Conservation (phyloP, 2,797 vertebrate species). For the Lagothrix lagotricha region DNA sequence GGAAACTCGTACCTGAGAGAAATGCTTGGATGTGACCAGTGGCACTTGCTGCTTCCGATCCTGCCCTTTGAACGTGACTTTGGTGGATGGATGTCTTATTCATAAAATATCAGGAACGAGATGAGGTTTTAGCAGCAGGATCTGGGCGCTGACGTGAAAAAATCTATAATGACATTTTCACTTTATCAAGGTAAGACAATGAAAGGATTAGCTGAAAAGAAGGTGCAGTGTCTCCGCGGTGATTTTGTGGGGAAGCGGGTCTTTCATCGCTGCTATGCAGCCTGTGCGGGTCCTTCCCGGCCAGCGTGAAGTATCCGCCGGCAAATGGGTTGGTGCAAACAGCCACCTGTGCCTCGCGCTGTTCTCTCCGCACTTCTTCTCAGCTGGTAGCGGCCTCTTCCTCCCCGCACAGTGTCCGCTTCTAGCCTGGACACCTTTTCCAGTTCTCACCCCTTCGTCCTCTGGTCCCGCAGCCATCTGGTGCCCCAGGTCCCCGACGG, state of each 20-base stretch:
- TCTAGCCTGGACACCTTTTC: neutral
- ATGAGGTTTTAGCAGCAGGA: neutral
- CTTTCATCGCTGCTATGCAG: neutral
- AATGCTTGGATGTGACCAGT: neutral
- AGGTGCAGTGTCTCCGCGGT: fast-evolving
- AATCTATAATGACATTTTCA: neutral
- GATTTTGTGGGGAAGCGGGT: neutral
- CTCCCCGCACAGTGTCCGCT: too few species aligned
- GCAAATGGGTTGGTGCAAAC: fast-evolving
- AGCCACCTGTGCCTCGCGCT: fast-evolving
- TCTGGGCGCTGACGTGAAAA: neutral
- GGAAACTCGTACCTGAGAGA: neutral
- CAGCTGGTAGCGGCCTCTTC: neutral
- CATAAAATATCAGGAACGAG: neutral
- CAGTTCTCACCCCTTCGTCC: neutral
- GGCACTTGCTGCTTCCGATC: neutral
- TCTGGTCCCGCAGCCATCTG: neutral
- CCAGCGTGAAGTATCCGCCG: fast-evolving
- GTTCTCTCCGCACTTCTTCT: too few species aligned
- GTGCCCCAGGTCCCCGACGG: neutral
- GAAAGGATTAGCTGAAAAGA: neutral
- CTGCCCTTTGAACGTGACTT: neutral
- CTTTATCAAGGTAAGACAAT: neutral
- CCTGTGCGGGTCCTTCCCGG: neutral
- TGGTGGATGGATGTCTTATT: neutral